phyloP scores from a whole-genome alignment of 2,888 invertebrate species.

The Platycnemis pennipes region DNA sequence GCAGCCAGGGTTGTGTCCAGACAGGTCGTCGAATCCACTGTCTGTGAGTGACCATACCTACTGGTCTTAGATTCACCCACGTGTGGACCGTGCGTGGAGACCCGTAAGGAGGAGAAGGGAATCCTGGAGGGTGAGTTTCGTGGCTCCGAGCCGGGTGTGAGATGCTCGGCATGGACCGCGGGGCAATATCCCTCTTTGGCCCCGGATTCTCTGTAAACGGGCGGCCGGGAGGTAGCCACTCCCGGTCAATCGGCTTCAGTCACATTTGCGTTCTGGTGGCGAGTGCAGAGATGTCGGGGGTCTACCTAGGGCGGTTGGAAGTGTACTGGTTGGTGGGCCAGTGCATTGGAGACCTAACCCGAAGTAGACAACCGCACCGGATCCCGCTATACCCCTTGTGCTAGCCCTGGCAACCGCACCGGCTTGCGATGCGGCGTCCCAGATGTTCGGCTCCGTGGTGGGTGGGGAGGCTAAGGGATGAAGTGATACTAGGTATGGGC shows the following conservation, averaged over 20 bases:
- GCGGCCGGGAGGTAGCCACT: neutral
- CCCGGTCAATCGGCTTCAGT: neutral
- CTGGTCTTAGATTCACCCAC: neutral
- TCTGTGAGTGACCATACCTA: neutral
- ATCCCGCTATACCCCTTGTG: neutral
- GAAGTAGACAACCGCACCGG: neutral
- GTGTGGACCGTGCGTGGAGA: neutral
- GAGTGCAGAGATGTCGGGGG: no score
- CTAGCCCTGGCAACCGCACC: neutral
- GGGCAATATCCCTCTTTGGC: neutral
- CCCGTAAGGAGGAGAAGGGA: slow-evolving; percentile 4
- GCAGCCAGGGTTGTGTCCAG: neutral
- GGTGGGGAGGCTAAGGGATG: neutral
- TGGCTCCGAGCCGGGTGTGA: neutral
- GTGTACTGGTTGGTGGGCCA: neutral
- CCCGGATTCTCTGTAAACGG: neutral
- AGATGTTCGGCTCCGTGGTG: neutral
- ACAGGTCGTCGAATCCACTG: neutral
- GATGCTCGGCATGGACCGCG: neutral
- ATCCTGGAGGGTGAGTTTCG: neutral
- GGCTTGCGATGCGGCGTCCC: neutral
- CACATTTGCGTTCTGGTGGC: neutral
- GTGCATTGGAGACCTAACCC: neutral
- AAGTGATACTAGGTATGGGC: neutral
- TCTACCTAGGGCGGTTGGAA: no score